Percentiles rank a stretch among this genome's conserved stretches.
Conservation (phyloP, 2,113 vertebrate species). For the Probosciger aterrimus region DNA sequence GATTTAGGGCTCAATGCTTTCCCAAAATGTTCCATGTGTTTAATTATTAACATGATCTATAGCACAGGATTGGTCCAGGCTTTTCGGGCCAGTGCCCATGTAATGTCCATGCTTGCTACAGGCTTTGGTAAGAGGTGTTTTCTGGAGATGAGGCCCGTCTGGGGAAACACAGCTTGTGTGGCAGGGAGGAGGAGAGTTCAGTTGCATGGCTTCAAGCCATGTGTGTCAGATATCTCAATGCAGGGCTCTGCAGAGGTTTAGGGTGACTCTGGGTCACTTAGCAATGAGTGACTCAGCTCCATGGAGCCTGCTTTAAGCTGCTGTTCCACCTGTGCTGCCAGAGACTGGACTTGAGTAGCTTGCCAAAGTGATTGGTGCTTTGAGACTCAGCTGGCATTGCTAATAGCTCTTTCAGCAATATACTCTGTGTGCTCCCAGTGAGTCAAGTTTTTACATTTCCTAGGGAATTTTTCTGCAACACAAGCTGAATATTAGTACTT, state of each 20-base stretch:
- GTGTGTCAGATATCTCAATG: accelerated
- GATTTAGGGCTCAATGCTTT: background rate
- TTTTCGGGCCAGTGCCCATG: background rate
- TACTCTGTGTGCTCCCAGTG: background rate
- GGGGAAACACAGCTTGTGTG: background rate
- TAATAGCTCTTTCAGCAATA: background rate
- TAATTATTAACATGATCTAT: background rate
- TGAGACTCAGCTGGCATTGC: background rate
- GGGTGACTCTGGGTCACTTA: background rate
- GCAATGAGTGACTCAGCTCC: background rate
- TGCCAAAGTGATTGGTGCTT: accelerated
- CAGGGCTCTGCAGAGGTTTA: background rate
- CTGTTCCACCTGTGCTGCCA: background rate
- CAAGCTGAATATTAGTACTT: background rate
- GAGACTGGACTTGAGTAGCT: background rate
- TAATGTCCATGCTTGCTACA: background rate
- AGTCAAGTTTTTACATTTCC: background rate
- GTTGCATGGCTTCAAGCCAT: background rate
- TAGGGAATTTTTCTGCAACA: background rate
- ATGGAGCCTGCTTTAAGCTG: background rate
- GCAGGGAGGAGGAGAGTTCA: background rate
- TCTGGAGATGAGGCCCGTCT: background rate
- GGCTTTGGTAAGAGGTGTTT: background rate
- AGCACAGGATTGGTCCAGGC: background rate
- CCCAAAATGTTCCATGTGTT: background rate